Conservation (phyloP, 2,113 vertebrate species). For the Dasypus novemcinctus region DNA sequence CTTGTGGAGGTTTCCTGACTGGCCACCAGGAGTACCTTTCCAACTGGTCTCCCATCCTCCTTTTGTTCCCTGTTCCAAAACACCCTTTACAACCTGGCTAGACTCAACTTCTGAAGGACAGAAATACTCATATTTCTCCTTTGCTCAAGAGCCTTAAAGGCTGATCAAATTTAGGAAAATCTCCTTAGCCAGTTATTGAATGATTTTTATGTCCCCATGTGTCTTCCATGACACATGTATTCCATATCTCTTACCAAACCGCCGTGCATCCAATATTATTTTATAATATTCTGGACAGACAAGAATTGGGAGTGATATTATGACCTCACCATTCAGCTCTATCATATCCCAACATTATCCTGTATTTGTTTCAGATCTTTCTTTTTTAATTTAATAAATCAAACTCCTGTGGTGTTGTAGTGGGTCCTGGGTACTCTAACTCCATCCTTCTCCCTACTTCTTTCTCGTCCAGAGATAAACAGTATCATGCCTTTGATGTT, state of each 20-base stretch:
- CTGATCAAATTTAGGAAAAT: neutral
- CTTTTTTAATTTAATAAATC: neutral
- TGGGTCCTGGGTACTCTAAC: neutral
- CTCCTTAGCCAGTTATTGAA: neutral
- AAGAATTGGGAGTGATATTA: neutral
- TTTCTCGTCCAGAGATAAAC: neutral
- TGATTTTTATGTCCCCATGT: neutral
- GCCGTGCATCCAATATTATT: neutral
- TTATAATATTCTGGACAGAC: neutral
- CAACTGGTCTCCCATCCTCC: neutral
- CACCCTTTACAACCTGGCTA: neutral
- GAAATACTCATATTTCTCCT: neutral
- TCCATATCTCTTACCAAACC: neutral
- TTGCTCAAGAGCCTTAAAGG: neutral
- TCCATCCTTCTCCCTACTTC: neutral
- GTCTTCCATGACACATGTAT: neutral
- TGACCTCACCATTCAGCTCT: neutral
- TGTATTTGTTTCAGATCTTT: neutral
- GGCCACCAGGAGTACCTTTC: neutral
- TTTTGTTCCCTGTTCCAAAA: neutral
- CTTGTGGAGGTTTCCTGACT: neutral
- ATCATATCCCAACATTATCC: neutral
- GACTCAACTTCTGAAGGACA: neutral
- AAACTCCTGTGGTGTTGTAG: neutral
- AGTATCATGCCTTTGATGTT: neutral